Conservation (phyloP, 2,113 vertebrate species). For the Upupa epops region DNA sequence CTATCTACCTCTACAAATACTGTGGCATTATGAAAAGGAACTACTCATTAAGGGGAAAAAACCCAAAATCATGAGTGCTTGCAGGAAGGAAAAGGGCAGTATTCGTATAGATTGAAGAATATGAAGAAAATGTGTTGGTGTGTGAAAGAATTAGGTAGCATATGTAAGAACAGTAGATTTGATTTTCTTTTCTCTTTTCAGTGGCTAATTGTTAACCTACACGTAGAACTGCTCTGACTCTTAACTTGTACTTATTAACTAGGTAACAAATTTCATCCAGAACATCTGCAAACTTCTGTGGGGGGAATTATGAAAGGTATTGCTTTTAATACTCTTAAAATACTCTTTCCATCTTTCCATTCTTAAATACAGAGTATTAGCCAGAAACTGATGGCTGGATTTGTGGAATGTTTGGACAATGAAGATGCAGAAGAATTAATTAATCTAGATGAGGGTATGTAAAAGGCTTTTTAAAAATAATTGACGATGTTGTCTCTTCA, state of each 20-base stretch:
- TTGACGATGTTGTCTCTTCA: background rate
- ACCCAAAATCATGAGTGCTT: background rate
- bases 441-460: constrained; percentile 84
- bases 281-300: background rate
- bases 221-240: background rate
- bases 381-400: constrained; percentile 95
- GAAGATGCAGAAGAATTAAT: constrained; percentile 91
- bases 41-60: background rate
- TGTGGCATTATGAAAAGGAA: background rate
- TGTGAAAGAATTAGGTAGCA: background rate
- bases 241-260: background rate
- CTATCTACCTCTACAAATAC: background rate
- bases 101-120: background rate
- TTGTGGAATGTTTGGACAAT: constrained; percentile 95
- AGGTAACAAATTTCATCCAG: background rate
- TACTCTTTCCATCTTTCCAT: background rate
- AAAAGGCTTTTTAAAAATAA: constrained; percentile 19
- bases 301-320: background rate
- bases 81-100: background rate
- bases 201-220: background rate
- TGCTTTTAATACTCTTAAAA: background rate
- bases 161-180: background rate
- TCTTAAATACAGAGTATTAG: constrained; percentile 80
- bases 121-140: no score
- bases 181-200: background rate